Base-by-base conservation (phyloP, 2,888 invertebrate species). In the Lithophane socia region DNA sequence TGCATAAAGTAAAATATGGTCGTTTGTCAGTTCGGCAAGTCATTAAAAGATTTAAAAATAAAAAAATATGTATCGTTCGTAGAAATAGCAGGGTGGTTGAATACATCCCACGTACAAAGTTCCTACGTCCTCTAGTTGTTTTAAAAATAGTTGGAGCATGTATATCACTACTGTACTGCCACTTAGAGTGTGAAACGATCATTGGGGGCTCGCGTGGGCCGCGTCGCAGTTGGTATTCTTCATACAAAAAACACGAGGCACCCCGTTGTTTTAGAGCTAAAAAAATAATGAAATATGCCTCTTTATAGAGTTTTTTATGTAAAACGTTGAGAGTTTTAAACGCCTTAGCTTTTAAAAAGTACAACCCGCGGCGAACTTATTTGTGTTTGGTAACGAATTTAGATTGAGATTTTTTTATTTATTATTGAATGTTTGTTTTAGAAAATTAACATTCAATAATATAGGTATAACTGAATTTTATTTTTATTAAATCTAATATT, bases 121-220 rank as follows among this genome's bases (percentile, higher is more conserved):
- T 79, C 68, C 73, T 82, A 69, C 80, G 82, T 68, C 79, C 78
- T 85, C 16, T 73, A 77, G 83, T 80, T 69, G 75, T 87, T 91
- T 89, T 91, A 94, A 94, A 94, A 95, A 95, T 95, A 94, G 92
- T 91, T 89, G 85, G 90, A 92, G 92, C 92, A 91, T 90, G 92
- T 90, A 92, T 92, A 93, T 92, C 92, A 95, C 94, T 95, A 94
- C 95, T 91, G 94, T 93, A 93, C 89, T 90, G 93, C 94, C 95
- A 94, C 94, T 95, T 94, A 93, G 93, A 96, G 96, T 96, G 96
- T 96, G 96, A 96, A 96, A 91, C 93, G 93, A 95, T 96, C 92
- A 93, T 91, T 91, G 92, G 89, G 87, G 84, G 89, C 88, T 80
- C 86, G 95, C 95, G 96, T 96, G 95, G 95, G 96, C 87, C 87